phyloP scores from a whole-genome alignment of 1,140 invertebrate species.

The Lerema accius region DNA sequence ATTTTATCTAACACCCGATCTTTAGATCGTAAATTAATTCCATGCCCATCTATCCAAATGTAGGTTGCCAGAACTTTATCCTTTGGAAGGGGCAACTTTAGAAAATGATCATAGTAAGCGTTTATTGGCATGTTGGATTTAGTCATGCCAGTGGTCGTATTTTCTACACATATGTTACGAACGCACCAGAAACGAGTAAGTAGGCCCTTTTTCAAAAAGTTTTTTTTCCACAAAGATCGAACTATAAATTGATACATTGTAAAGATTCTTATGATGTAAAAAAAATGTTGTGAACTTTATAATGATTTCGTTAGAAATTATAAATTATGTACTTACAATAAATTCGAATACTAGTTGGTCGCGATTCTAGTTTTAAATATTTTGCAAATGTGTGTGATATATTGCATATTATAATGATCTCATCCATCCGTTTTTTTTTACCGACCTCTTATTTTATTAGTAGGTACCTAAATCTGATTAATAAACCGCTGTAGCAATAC shows the following conservation, averaged over 20 bases:
- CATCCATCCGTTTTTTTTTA: no score
- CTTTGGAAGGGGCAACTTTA: conserved; percentile 86
- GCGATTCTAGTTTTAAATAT: no score
- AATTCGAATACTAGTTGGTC: no score
- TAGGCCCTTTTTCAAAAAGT: neutral
- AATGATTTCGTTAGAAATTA: no score
- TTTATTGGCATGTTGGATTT: conserved; percentile 47
- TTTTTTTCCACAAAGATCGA: conserved; percentile 6
- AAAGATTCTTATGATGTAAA: neutral
- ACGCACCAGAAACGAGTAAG: neutral
- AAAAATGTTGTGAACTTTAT: no score
- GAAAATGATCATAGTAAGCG: conserved; percentile 85
- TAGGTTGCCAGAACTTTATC: conserved; percentile 90
- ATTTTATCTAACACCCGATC: conserved; percentile 88
- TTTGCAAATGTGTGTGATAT: no score
- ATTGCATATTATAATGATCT: no score
- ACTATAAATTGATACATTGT: neutral
- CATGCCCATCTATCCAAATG: conserved; percentile 96
- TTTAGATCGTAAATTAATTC: conserved; percentile 91
- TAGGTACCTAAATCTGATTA: no score
- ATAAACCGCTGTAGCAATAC: no score
- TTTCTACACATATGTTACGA: conserved; percentile 34
- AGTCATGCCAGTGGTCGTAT: conserved; percentile 45
- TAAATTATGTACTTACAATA: no score
- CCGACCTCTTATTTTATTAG: no score